phyloP scores from a whole-genome alignment of 2,797 vertebrate species.

The Spinibarbus caldwelli region DNA sequence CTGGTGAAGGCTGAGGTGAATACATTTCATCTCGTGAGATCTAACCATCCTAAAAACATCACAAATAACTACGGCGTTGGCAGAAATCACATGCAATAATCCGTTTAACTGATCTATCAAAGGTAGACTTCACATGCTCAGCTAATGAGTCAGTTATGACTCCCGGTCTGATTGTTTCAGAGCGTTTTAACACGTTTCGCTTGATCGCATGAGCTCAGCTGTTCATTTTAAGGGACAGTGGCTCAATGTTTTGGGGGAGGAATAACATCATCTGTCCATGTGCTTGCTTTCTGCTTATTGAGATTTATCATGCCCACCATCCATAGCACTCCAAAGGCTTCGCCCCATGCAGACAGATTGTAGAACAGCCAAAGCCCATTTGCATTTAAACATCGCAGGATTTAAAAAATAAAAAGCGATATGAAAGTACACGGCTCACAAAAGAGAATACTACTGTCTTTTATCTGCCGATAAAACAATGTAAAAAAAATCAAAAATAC shows the following conservation, averaged over 20 bases:
- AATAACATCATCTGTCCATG: conserved; percentile 61
- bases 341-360: conserved; percentile 62
- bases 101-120: conserved; percentile 68
- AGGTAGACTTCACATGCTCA: conserved; percentile 62
- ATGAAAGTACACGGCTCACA: conserved; percentile 34
- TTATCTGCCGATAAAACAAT: conserved; percentile 43
- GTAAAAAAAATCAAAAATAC: background rate
- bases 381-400: conserved; percentile 60
- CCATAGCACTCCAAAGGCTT: conserved; percentile 64
- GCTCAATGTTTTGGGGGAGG: conserved; percentile 51
- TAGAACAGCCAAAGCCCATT: conserved; percentile 60
- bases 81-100: conserved; percentile 68
- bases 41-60: conserved; percentile 64
- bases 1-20: conserved; percentile 61
- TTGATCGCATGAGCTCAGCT: conserved; percentile 50
- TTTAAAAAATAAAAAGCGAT: conserved; percentile 59
- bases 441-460: conserved; percentile 31
- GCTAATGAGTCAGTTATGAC: conserved; percentile 71
- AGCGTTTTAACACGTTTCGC: conserved; percentile 41
- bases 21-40: conserved; percentile 66
- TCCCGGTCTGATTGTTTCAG: conserved; percentile 56
- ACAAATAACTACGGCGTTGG: conserved; percentile 58
- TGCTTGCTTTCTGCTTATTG: conserved; percentile 60
- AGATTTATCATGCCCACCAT: conserved; percentile 62
- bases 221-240: conserved; percentile 52